Conservation (phyloP, 2,888 invertebrate species). For the Aplocera efformata region DNA sequence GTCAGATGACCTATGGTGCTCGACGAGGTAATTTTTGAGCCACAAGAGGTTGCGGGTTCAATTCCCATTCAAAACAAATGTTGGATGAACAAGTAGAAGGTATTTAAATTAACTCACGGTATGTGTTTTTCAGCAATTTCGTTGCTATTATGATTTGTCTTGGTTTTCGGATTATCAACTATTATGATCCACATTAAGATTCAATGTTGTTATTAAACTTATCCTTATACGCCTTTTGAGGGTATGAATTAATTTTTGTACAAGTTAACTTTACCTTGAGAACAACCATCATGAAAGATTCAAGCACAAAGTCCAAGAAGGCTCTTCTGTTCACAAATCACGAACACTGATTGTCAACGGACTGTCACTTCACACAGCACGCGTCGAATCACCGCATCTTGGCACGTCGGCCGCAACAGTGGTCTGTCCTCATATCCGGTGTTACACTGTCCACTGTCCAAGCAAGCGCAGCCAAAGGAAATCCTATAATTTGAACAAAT, state of each 20-base stretch:
- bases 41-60: too few relatives aligned
- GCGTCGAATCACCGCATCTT: constrained; percentile 48
- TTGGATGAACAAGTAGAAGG: too few relatives aligned
- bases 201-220: background rate
- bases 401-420: constrained; percentile 32
- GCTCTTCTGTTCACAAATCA: constrained; percentile 37
- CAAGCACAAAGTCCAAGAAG: constrained; percentile 32
- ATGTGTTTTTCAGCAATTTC: too few relatives aligned
- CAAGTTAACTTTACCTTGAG: constrained; percentile 46
- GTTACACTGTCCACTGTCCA: constrained; percentile 42
- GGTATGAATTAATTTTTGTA: too few relatives aligned
- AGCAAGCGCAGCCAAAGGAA: constrained; percentile 60
- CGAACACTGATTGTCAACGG: constrained; percentile 40
- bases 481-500: constrained; percentile 73
- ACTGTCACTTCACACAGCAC: constrained; percentile 45
- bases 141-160: too few relatives aligned
- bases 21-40: too few relatives aligned
- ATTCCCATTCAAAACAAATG: too few relatives aligned
- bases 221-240: too few relatives aligned
- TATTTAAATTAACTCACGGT: too few relatives aligned
- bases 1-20: too few relatives aligned
- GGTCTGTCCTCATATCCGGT: constrained; percentile 56
- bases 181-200: too few relatives aligned
- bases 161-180: too few relatives aligned
- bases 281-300: constrained; percentile 43